Evolutionary conservation across 2,113 vertebrate species (phyloP).

Genomic region (Bungarus multicinctus): DNA sequence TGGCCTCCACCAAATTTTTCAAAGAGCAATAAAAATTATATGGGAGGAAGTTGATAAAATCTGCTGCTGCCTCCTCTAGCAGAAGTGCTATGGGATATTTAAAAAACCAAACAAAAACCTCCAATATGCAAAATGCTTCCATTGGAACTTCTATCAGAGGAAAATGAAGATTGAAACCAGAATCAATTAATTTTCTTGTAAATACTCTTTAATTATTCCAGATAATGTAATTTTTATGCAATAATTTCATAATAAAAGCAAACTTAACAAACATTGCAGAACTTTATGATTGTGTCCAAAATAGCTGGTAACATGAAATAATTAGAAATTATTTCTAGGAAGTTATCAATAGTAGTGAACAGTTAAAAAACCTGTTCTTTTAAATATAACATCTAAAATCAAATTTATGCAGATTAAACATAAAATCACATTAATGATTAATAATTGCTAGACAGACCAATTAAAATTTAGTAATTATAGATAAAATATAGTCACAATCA

Average conservation of each 20-base stretch:
- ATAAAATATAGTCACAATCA: not conserved
- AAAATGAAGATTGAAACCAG: not conserved
- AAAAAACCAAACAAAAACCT: not conserved
- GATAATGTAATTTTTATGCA: not conserved
- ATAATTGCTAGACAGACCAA: not conserved
- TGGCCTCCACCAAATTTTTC: not conserved
- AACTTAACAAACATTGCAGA: not conserved
- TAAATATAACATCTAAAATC: not conserved
- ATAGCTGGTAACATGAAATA: not conserved
- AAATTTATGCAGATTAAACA: not conserved
- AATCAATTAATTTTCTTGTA: not conserved
- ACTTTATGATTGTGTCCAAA: not conserved
- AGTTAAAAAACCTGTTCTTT: constrained; percentile 26
- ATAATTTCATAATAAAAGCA: not conserved
- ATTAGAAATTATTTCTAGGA: not conserved
- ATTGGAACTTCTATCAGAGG: not conserved
- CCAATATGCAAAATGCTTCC: not conserved
- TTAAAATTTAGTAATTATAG: not conserved
- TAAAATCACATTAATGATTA: not conserved
- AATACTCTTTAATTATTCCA: not conserved
- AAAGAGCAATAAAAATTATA: not conserved
- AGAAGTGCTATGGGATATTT: not conserved
- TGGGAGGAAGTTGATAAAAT: not conserved
- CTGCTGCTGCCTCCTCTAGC: not conserved
- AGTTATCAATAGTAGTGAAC: constrained; percentile 4